These are phyloP conservation scores for Coryphaenoides rupestris DNA, from an alignment of 2,113 vertebrate species.

Conservation along the genomic window DNA sequence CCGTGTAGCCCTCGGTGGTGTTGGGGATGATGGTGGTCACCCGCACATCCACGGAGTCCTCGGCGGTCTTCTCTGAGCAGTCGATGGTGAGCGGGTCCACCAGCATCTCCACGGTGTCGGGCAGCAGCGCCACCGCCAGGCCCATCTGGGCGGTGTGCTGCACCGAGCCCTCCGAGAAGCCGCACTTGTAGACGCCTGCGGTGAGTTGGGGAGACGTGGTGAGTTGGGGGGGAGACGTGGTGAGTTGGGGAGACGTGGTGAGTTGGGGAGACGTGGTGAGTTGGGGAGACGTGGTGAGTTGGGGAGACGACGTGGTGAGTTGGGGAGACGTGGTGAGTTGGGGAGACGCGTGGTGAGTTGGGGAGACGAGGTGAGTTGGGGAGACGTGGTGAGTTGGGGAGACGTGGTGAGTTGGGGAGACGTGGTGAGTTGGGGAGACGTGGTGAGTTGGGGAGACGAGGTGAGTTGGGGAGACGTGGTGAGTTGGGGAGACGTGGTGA, in stretches of 20 bases:
- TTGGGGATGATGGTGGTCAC: conserved; percentile 28
- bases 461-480: too few species aligned
- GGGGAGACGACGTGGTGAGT: too few species aligned
- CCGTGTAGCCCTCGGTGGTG: accelerated
- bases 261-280: not conserved
- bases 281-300: not conserved
- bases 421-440: too few species aligned
- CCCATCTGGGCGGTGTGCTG: conserved; percentile 31
- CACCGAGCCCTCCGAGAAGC: conserved; percentile 43
- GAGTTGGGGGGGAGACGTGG: too few species aligned
- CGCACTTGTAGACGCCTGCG: conserved; percentile 59
- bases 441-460: too few species aligned
- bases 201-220: not conserved
- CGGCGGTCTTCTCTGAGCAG: not conserved
- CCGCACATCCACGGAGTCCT: accelerated
- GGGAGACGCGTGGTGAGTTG: too few species aligned
- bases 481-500: too few species aligned
- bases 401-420: too few species aligned
- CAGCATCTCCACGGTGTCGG: conserved; percentile 42
- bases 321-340: too few species aligned
- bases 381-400: too few species aligned
- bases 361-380: too few species aligned
- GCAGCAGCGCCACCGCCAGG: conserved; percentile 51
- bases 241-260: too few species aligned
- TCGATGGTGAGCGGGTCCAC: conserved; percentile 30